Evolutionary conservation across 64 coral and sea anemone species (phyloP).

Genomic region (Astreopora myriophthalma): DNA sequence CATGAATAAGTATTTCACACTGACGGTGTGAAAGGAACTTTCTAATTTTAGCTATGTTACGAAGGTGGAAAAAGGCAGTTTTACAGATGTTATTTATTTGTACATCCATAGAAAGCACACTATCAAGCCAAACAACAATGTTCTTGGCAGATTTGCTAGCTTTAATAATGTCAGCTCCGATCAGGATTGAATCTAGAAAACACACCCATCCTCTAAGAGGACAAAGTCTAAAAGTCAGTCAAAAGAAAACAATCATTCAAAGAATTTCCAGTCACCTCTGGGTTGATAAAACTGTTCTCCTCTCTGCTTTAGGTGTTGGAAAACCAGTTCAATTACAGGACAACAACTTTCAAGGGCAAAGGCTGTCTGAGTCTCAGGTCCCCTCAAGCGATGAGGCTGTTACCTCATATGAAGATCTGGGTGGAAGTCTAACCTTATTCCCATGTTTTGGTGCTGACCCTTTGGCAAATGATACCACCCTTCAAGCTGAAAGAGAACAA

Average conservation of each 20-base stretch:
- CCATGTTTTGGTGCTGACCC: conserved; percentile 60
- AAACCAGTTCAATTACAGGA: conserved; percentile 35
- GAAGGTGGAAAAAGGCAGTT: no score
- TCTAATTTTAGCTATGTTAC: no score
- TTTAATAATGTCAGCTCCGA: no score
- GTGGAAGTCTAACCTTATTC: conserved; percentile 45
- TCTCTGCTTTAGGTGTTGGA: conserved; percentile 37
- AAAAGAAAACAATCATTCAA: neutral
- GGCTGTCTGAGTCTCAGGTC: neutral
- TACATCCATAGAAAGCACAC: no score
- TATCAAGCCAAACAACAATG: no score
- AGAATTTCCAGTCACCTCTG: neutral
- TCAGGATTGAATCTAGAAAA: no score
- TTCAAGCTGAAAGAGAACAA: conserved; percentile 13
- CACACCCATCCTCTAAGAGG: no score
- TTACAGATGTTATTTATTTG: no score
- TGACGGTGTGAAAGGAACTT: no score
- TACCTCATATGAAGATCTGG: conserved; percentile 21
- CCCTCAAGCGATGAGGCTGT: conserved; percentile 37
- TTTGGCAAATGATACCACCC: neutral
- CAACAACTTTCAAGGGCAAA: conserved; percentile 25
- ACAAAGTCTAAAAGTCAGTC: neutral
- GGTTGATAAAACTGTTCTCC: neutral
- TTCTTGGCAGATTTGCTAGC: no score
- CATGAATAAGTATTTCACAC: no score